Evolutionary conservation across 35 echinoderm and acorn worm genomes (phyloP), one percentile per base, ranked within the genome.

Genomic region (Apostichopus californicus): DNA sequence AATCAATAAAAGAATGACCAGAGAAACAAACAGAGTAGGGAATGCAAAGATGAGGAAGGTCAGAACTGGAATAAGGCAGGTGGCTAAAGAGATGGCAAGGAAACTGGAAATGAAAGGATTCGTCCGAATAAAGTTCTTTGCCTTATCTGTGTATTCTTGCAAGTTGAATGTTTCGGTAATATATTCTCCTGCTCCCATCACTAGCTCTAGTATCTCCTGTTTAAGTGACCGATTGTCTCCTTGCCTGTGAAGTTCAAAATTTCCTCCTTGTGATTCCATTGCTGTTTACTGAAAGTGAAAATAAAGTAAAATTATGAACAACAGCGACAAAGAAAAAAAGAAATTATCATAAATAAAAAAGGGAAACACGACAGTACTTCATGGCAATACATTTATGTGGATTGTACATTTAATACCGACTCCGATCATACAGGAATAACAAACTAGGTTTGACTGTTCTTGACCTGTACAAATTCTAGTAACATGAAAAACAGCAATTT

Each of bases 191-290:
- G 86, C 86, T 73, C 63, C 86, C 12, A 55, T 66, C 57, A 89
- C 7, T 54, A 66, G 54, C 6, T 72, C 63, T 14, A 14, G 21
- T 9, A 88, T 15, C 17, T 88, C 86, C 61, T 88, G n/a, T 46
- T 14, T 88, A 6, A 73, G 59, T 26, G 86, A 88, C 15, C 11
- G 17, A 88, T 65, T 70, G n/a, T 46, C 28, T 15, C 60, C 59
- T 65, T 46, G 15, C 34, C 28, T 34, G 6, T 17, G 22, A 17
- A 65, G 4, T 54, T 88, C 56, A 63, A 46, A 18, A 17, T 52
- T 88, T 71, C 63, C 86, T 26, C 61, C 13, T 10, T 68, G 60
- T n/a, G 22, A 28, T 72, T 89, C 86, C 86, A 89, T 89, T 88
- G 5, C 25, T 8, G 17, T 56, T 12, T 7, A 15, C 23, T 86